Evolutionary conservation across 2,113 vertebrate species (phyloP).

Genomic region (cat (Felis catus)): DNA sequence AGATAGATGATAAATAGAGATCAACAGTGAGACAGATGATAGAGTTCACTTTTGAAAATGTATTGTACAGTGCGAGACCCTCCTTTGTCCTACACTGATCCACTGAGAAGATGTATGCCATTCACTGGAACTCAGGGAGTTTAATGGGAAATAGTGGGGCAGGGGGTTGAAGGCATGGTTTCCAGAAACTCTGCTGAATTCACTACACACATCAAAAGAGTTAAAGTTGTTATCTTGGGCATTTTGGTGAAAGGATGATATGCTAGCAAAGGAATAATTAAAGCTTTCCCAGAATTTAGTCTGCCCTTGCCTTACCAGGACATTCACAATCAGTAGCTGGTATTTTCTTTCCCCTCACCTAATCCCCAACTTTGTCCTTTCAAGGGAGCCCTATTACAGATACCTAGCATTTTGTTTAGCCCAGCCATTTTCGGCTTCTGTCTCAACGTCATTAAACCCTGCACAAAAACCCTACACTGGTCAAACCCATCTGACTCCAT

Average conservation of each 20-base stretch:
- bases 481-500: neutral
- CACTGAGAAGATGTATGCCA: neutral
- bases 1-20: neutral
- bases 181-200: neutral
- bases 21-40: neutral
- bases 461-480: neutral
- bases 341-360: neutral
- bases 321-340: neutral
- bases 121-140: neutral
- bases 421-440: neutral
- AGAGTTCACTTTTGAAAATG: neutral
- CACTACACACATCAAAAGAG: neutral
- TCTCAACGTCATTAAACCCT: neutral
- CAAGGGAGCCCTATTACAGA: neutral
- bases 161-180: neutral
- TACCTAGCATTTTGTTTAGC: neutral
- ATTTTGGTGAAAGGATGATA: neutral
- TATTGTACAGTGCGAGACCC: neutral
- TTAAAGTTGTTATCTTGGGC: neutral
- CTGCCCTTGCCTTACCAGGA: neutral
- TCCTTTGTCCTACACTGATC: neutral
- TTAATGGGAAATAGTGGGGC: too few species aligned
- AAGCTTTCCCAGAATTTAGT: neutral
- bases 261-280: neutral
- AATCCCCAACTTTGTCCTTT: neutral